These are phyloP conservation scores for Porites rus DNA, from an alignment of 92 coral and sea anemone species.

Conservation along the genomic window DNA sequence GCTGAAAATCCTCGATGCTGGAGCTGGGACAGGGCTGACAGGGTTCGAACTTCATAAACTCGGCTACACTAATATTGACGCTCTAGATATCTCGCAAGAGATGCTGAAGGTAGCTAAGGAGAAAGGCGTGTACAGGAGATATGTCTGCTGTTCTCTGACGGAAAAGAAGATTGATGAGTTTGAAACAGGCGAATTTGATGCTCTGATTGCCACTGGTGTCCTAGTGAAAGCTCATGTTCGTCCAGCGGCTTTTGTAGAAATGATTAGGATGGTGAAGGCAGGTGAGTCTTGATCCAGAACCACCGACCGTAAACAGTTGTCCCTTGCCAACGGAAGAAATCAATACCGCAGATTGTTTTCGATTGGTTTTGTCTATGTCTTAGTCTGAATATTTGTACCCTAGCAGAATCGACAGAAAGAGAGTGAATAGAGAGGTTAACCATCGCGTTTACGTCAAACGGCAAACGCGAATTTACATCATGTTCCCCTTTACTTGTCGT, in stretches of 20 bases:
- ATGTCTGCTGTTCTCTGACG: slow-evolving; percentile 40
- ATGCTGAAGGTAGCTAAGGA: slow-evolving; percentile 40
- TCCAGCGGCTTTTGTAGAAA: not conserved
- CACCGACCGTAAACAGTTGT: no score
- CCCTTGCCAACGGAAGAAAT: no score
- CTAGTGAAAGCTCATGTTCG: not conserved
- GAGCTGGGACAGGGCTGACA: slow-evolving; percentile 14
- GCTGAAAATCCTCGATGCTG: not conserved
- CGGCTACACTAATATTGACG: slow-evolving; percentile 59
- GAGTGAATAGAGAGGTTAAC: no score
- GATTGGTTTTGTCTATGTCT: no score
- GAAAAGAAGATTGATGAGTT: slow-evolving; percentile 8
- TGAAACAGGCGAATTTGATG: not conserved
- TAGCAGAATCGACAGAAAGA: no score
- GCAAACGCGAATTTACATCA: no score
- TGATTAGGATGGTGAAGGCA: not conserved
- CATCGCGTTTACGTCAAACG: no score
- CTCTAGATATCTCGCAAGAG: slow-evolving; percentile 23
- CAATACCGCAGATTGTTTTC: no score
- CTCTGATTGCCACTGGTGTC: not conserved
- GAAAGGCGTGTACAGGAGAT: slow-evolving; percentile 32
- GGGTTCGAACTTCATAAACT: slow-evolving; percentile 41
- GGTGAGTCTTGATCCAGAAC: not conserved
- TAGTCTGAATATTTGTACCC: no score
- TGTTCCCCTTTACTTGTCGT: no score